Percentiles rank a stretch among this genome's conserved stretches.
phyloP scores from a whole-genome alignment of 2,888 invertebrate genomes.

The Eupsilia transversa region DNA sequence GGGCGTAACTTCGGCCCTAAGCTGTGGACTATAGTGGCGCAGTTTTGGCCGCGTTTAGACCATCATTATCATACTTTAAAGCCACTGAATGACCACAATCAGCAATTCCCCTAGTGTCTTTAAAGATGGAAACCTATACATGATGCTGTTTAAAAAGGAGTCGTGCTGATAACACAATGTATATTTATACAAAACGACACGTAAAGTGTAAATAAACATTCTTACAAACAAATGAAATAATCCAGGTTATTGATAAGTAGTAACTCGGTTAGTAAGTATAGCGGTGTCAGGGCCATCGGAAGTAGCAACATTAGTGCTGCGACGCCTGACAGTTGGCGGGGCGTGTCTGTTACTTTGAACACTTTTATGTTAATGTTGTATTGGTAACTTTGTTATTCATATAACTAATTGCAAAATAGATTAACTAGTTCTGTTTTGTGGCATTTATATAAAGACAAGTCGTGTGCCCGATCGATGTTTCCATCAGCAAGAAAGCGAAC shows the following conservation, averaged over 20 bases:
- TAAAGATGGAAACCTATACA: neutral
- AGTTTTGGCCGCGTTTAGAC: neutral
- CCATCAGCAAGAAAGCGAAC: too few species aligned
- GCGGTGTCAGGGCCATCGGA: conserved; percentile 61
- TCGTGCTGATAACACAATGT: neutral
- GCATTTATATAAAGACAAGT: neutral
- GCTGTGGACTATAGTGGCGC: neutral
- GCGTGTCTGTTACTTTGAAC: conserved; percentile 2
- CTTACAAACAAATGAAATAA: neutral
- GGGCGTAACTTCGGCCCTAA: neutral
- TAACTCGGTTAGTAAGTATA: conserved; percentile 14
- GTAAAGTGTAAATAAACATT: conserved; percentile 1
- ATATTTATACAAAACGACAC: neutral
- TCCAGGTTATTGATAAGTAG: conserved; percentile 45
- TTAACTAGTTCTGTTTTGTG: neutral
- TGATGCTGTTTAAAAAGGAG: neutral
- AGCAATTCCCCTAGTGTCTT: neutral
- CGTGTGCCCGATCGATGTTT: accelerated
- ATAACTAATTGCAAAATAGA: neutral
- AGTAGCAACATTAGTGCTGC: conserved; percentile 37
- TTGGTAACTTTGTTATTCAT: conserved; percentile 4
- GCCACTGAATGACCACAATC: neutral
- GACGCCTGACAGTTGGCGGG: conserved; percentile 1
- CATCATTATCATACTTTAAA: neutral
- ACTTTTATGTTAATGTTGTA: neutral